Evolutionary conservation across 2,888 invertebrate species (phyloP), one percentile per base, ranked within the genome.

Genomic region (Exocentrus adspersus): DNA sequence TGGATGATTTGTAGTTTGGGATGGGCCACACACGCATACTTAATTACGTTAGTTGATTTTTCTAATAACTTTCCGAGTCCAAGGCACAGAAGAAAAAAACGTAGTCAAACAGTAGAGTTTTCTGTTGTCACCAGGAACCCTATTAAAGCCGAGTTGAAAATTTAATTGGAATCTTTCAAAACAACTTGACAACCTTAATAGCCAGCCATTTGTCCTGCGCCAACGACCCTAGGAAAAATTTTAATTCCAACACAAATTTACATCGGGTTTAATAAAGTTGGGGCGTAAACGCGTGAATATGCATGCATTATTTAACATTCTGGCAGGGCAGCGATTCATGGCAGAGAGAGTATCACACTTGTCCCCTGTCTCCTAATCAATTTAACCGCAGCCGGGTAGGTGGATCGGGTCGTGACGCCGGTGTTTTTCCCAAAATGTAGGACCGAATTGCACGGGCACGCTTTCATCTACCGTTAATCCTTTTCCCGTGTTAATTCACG

Each of bases 241-340:
- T 53, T 53, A 17, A 37, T 53, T 5, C 37, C 19, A 41, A 53
- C 52, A 41, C 51, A 60, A 60, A 46, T 64, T 58, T 50, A 50
- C 53, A 37, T 65, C 41, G 54, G 41, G 56, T 20, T 41, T 61
- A 24, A 41, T 46, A 20, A 50, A 59, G 54, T 59, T 56, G 45
- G 20, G 20, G 59, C 7, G 51, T 51, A 41, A 56, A 56, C 58
- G 59, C 60, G 65, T 60, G 64, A 52, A 65, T 65, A 50, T 60
- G 50, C 62, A 63, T 68, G 58, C 60, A 68, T 65, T 67, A 67
- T 64, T 52, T 56, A 65, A 54, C 37, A 48, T 66, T 62, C 60
- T 37, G 45, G 41, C 14, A 24, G 24, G 14, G 50, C 57, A n/a
- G 50, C 57, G 56, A 64, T 56, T 60, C 41, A 56, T 7, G 42